Conservation (phyloP, 2,888 invertebrate species). For the Taphrorychus bicolor region DNA sequence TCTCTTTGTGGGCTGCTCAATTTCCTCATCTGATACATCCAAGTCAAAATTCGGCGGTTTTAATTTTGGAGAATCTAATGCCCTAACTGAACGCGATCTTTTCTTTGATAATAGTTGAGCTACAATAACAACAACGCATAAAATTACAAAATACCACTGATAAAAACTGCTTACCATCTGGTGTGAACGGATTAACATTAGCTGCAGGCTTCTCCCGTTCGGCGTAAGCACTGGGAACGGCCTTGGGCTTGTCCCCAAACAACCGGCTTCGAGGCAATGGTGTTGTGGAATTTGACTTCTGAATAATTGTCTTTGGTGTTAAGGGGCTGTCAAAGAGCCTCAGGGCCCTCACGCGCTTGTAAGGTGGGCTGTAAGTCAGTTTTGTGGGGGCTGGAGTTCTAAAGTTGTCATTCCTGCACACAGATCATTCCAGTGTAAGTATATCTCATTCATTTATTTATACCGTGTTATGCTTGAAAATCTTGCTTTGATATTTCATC, state of each 20-base stretch:
- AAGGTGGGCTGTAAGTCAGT: slow-evolving; percentile 65
- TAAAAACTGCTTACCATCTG: slow-evolving; percentile 67
- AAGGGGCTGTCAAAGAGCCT: slow-evolving; percentile 85
- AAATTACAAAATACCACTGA: neutral
- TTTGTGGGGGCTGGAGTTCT: slow-evolving; percentile 51
- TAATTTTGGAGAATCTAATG: slow-evolving; percentile 55
- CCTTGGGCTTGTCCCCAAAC: slow-evolving; percentile 61
- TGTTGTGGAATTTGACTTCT: slow-evolving; percentile 68
- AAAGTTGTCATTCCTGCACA: slow-evolving; percentile 49
- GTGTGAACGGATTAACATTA: slow-evolving; percentile 88
- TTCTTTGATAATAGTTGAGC: slow-evolving; percentile 74
- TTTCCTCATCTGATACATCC: slow-evolving; percentile 61
- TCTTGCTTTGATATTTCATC: too few relatives aligned
- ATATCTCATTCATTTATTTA: too few relatives aligned
- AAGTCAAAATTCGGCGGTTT: slow-evolving; percentile 51
- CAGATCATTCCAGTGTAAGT: too few relatives aligned
- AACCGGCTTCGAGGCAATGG: slow-evolving; percentile 63
- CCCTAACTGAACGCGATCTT: slow-evolving; percentile 70
- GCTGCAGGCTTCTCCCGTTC: slow-evolving; percentile 66
- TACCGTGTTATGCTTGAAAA: too few relatives aligned
- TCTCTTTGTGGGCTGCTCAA: slow-evolving; percentile 80
- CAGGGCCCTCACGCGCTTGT: slow-evolving; percentile 65
- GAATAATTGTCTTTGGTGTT: slow-evolving; percentile 82
- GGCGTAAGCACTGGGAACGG: slow-evolving; percentile 57
- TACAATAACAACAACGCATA: slow-evolving; percentile 41